phyloP scores from a whole-genome alignment of 2,888 invertebrate species.

The Protodeltote pygarga region DNA sequence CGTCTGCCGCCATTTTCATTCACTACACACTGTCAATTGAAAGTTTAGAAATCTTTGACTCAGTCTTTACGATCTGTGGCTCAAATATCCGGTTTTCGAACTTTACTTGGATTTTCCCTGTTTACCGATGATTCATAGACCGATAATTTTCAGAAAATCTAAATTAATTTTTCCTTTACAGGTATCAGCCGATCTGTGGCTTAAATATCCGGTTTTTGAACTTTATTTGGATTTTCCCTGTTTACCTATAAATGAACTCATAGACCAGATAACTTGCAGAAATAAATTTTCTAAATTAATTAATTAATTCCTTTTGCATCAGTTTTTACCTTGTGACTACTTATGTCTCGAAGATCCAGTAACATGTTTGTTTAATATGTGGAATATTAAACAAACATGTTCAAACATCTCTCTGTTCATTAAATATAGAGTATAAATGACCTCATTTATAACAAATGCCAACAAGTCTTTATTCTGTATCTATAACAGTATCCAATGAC shows the following conservation, averaged over 20 bases:
- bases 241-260: no score
- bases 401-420: no score
- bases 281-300: no score
- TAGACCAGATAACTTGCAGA: constrained; percentile 4
- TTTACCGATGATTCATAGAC: no score
- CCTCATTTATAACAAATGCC: constrained; percentile 29
- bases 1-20: constrained; percentile 43
- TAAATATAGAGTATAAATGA: constrained; percentile 9
- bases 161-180: no score
- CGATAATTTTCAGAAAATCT: no score
- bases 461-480: constrained; percentile 35
- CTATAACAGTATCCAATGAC: constrained; percentile 47
- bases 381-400: no score
- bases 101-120: constrained; percentile 12
- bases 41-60: constrained; percentile 48
- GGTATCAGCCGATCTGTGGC: constrained; percentile 14
- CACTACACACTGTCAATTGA: constrained; percentile 40
- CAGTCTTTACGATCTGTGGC: constrained; percentile 26
- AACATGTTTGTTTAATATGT: no score
- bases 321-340: no score
- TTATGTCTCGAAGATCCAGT: no score
- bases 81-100: constrained; percentile 28
- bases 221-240: constrained; percentile 12
- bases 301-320: no score
- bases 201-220: constrained; percentile 27